Base-by-base conservation (phyloP, 2,113 vertebrate genomes). In the Platycercus adscitus region DNA sequence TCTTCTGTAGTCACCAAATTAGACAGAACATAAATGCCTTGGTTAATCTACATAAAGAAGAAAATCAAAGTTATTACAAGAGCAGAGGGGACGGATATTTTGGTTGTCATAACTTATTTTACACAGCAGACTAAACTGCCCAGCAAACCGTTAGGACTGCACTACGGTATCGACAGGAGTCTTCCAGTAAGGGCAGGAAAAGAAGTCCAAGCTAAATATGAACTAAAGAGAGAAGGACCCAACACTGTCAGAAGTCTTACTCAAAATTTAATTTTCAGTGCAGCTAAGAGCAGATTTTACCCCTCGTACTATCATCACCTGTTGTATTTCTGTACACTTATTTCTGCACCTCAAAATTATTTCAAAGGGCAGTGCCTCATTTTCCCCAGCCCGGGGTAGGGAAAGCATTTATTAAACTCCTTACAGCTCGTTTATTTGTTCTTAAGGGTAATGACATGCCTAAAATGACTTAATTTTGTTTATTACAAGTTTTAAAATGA, bases 401-500 rank as follows among this genome's bases (percentile, higher is more conserved):
- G 50, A 44, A 89, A 89, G 28, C 65, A 33, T 66, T 86, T 92
- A 56, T 83, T 63, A 91, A 91, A 87, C 41, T 81, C 49, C 78
- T 81, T 87, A 93, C 64, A 76, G 43, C 60, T 50, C 82, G 64
- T 77, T 93, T 95, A 47, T 72, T 88, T 91, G 89, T 96, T 75
- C 82, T 91, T 82, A 49, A 44, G 39, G 60, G 63, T 88, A 78
- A 90, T 95, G 88, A 95, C 88, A 88, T 94, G 63, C 39, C 66
- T 1, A 1, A 33, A 91, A 76, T 50, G 35, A 73, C 82, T 94
- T 86, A 20, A 86, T 86, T 79, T 92, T 86, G 91, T 86, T 88
- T 95, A 81, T 88, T 92, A 65, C 21, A 12, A 53, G 37, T 89
- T 96, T 94, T 88, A 58, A 95, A 88, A 95, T 88, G 75, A 95